Evolutionary conservation across 2,113 vertebrate genomes (phyloP), one percentile per base, ranked within the genome.

Genomic region (Paratilapia polleni): DNA sequence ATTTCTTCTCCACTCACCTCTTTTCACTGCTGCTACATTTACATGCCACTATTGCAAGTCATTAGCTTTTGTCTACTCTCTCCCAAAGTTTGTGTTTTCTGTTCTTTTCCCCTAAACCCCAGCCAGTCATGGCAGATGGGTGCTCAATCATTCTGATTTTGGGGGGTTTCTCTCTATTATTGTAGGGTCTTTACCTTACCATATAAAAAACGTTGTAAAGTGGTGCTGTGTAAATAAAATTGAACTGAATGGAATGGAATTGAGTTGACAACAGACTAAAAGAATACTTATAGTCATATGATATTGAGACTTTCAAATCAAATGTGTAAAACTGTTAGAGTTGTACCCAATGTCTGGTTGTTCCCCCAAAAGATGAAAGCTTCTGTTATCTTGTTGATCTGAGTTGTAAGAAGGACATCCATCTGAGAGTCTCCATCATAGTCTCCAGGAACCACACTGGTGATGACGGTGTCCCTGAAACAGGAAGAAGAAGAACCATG

Each of bases 391-490:
- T 0, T 38, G 85, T 62, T 92, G 31, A 86, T 88, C 77, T 83
- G 62, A 31, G 96, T 95, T 0, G 98, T 99, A 47, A 99, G 94
- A 8, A 99, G 97, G 17, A 98, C 97, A 88, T 99, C 98, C 98
- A 99, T 99, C 93, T 99, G 98, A 43, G 98, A 99, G 93, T 99
- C 98, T 74, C 98, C 98, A 91, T 99, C 96, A 61, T 98, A 99
- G 95, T 99, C 98, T 54, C 97, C 98, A n/a, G 98, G 98, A 76
- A 98, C 98, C 36, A 99, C 97, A 59, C 98, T 97, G 68, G 97
- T 99, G 93, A 99, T 96, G 58, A 91, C 24, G 24, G 94, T 64
- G 59, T 91, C 77, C 36, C 95, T 96, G 78, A 87, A 81, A 86
- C 43, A 84, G n/a, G 17, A 62, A 70, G 14, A 52, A 77, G 24